phyloP scores from a whole-genome alignment of 2,797 vertebrate species.

The Scleropages formosus region DNA sequence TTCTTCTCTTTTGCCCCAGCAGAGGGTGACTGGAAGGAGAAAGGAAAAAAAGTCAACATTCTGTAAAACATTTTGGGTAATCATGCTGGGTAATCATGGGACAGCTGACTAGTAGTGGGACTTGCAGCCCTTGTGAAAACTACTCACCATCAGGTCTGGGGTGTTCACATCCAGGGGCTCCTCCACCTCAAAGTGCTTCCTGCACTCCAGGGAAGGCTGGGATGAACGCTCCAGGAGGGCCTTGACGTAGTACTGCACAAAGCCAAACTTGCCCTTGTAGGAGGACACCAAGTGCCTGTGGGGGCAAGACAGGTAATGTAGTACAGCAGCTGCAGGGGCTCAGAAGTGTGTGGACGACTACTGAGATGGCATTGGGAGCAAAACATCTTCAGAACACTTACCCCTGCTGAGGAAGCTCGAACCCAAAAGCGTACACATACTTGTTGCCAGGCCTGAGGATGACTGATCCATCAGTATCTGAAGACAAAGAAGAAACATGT shows the following conservation, averaged over 20 bases:
- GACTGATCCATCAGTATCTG: slow-evolving; percentile 82
- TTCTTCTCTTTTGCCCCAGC: slow-evolving; percentile 92
- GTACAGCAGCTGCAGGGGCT: not conserved
- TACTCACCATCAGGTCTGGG: slow-evolving; percentile 87
- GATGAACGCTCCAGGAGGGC: slow-evolving; percentile 76
- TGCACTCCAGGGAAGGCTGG: slow-evolving; percentile 69
- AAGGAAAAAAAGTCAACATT: not conserved
- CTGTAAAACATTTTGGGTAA: no score
- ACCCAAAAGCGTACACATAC: slow-evolving; percentile 85
- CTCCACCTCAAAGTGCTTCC: slow-evolving; percentile 85
- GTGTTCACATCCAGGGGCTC: slow-evolving; percentile 90
- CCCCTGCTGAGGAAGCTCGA: slow-evolving; percentile 89
- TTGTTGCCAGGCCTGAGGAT: slow-evolving; percentile 86
- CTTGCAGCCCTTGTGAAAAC: no score
- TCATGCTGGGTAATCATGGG: no score
- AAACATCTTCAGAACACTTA: slow-evolving; percentile 45
- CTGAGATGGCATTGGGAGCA: not conserved
- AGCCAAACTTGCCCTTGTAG: slow-evolving; percentile 92
- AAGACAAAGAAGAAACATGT: not conserved
- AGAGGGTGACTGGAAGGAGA: slow-evolving; percentile 74
- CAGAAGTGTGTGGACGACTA: not conserved
- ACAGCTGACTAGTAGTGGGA: no score
- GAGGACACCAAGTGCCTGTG: slow-evolving; percentile 82
- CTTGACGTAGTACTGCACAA: slow-evolving; percentile 86
- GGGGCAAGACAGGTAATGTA: not conserved